Percentiles rank a stretch among this genome's conserved stretches.
Evolutionary conservation across 2,797 vertebrate species (phyloP).

Genomic region (Lemur catta): DNA sequence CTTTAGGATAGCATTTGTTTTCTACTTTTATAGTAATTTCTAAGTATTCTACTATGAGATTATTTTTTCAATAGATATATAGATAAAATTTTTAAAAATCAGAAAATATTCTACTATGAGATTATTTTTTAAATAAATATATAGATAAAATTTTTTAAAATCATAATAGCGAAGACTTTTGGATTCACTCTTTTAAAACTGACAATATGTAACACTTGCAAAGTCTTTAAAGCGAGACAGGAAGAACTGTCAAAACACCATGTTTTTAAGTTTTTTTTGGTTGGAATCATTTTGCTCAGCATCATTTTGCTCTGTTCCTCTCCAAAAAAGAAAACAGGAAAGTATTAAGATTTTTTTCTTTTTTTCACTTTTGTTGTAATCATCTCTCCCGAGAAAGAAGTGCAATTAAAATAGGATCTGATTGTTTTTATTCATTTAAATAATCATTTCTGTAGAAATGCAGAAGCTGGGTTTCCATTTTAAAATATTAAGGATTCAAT

Average conservation of each 20-base stretch:
- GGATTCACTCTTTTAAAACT: conserved; percentile 18
- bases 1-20: conserved; percentile 41
- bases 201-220: neutral
- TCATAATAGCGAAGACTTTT: conserved; percentile 36
- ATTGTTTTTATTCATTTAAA: conserved; percentile 22
- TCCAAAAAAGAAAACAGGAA: conserved; percentile 18
- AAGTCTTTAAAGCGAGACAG: conserved; percentile 30
- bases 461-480: neutral
- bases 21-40: neutral
- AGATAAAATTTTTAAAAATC: neutral
- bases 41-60: neutral
- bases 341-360: neutral
- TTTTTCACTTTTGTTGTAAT: conserved; percentile 7
- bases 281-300: neutral
- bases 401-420: conserved; percentile 44
- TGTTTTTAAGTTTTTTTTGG: neutral
- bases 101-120: neutral
- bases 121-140: neutral
- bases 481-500: conserved; percentile 6
- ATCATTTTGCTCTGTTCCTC: conserved; percentile 5
- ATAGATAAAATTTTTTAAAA: neutral
- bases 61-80: neutral
- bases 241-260: neutral
- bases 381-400: neutral
- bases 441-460: conserved; percentile 18